Base-by-base conservation (phyloP, 2,797 vertebrate species). In the Vespertilio murinus region DNA sequence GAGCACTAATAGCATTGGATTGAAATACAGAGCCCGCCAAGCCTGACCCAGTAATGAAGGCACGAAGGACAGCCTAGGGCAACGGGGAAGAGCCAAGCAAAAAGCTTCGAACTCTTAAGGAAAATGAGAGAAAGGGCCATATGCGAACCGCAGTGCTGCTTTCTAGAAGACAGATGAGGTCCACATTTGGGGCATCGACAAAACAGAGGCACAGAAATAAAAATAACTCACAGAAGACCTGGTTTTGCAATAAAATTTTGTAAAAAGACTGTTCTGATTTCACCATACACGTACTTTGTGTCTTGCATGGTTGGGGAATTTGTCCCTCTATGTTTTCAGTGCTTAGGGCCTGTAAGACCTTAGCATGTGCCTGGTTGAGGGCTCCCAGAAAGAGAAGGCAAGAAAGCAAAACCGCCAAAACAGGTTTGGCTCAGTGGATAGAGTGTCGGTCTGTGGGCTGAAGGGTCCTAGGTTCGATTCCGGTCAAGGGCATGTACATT, bases 231-330 rank as follows among this genome's bases (percentile, higher is more conserved):
- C 67, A 12, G 0, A 52, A 49, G 25, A 17, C 12, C 38, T 20
- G 49, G 61, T 28, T 65, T 73, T 64, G 30, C 30, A 22, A 47
- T 25, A 64, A 70, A 77, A 73, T 59, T 56, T 18, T 2, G 54
- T 42, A n/a, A 23, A 47, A 56, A 56, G 33, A 14, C 42, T 40
- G 0, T 13, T 91, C 25, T 23, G 4, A 16, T 59, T 30, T 59
- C 35, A 47, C 74, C 2, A 17, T 2, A n/a, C 0, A 0, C 0
- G n/a, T 2, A 22, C 14, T 54, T 38, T 13, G 49, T 35, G 10
- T 49, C 12, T 25, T 4, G 28, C 13, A 40, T 3, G 33, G 5
- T 22, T 40, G 59, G 9, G 33, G 28, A 11, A 17, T n/a, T 18
- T 70, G 10, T 30, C 40, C 14, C 10, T 13, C 49, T 38, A 13